Evolutionary conservation across 2,888 invertebrate genomes (phyloP).

Genomic region (Synergus umbraculus): DNA sequence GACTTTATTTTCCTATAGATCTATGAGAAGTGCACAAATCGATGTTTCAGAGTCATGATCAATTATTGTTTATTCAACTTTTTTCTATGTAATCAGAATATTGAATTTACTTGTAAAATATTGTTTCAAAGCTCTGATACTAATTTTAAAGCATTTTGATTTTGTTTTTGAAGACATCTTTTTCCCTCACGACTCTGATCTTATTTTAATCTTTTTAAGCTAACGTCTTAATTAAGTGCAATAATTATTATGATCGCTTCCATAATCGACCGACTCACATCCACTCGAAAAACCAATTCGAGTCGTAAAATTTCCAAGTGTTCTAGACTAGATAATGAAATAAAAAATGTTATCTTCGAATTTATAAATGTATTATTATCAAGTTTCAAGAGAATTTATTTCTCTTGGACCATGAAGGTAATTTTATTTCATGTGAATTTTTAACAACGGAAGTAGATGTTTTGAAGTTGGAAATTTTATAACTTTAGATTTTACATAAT

Average conservation of each 20-base stretch:
- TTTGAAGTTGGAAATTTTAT: conserved; percentile 8
- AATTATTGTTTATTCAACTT: background rate
- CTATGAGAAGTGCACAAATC: background rate
- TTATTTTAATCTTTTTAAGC: background rate
- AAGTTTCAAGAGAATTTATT: background rate
- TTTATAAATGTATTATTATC: background rate
- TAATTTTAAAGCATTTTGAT: background rate
- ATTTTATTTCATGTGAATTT: background rate
- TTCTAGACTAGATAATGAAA: conserved; percentile 4
- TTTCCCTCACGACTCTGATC: background rate
- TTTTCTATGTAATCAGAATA: background rate
- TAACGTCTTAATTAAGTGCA: background rate
- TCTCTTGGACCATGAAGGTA: background rate
- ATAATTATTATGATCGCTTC: background rate
- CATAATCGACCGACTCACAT: conserved; percentile 15
- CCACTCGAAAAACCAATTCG: background rate
- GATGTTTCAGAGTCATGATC: background rate
- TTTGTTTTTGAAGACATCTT: background rate
- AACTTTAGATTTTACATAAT: conserved; percentile 40
- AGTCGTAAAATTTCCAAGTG: conserved; percentile 14
- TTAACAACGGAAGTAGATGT: background rate
- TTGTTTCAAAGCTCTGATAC: background rate
- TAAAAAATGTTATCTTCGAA: background rate
- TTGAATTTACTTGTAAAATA: background rate
- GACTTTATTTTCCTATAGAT: conserved; percentile 12